Percentiles rank a stretch among this genome's conserved stretches.
phyloP scores from a whole-genome alignment of 1,140 invertebrate genomes.

The Brachystomella parvula region DNA sequence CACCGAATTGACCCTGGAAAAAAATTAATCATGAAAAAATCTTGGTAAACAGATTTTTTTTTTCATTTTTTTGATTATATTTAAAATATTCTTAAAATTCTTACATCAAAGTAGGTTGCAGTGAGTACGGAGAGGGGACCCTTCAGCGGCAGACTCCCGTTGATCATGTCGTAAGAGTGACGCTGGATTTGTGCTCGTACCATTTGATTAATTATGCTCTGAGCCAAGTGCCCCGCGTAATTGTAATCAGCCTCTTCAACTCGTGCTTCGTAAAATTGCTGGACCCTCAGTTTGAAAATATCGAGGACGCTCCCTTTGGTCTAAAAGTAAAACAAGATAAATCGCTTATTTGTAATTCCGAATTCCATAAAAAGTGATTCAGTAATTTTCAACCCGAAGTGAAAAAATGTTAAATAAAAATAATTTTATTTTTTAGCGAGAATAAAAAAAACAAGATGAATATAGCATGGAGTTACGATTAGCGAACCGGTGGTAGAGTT shows the following conservation, averaged over 20 bases:
- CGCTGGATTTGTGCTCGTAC: conserved; percentile 37
- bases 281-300: conserved; percentile 74
- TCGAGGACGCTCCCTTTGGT: conserved; percentile 65
- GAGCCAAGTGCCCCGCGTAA: conserved; percentile 38
- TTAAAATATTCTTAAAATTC: background rate
- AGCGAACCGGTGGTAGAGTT: no score
- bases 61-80: background rate
- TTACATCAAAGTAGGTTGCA: conserved; percentile 37
- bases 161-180: conserved; percentile 38
- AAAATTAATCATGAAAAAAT: background rate
- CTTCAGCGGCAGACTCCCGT: conserved; percentile 31
- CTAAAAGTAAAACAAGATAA: conserved; percentile 34
- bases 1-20: conserved; percentile 32
- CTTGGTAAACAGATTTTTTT: background rate
- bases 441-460: no score
- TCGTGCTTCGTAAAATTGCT: conserved; percentile 73
- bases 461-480: no score
- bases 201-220: conserved; percentile 39
- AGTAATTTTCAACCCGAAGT: background rate
- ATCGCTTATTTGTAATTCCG: background rate
- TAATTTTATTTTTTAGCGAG: no score
- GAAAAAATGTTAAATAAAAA: no score
- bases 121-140: conserved; percentile 35
- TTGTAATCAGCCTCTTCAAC: conserved; percentile 75
- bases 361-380: no score